Evolutionary conservation across 1,140 invertebrate genomes (phyloP), one percentile per base, ranked within the genome.

Genomic region (Vollenhovia emeryi): DNA sequence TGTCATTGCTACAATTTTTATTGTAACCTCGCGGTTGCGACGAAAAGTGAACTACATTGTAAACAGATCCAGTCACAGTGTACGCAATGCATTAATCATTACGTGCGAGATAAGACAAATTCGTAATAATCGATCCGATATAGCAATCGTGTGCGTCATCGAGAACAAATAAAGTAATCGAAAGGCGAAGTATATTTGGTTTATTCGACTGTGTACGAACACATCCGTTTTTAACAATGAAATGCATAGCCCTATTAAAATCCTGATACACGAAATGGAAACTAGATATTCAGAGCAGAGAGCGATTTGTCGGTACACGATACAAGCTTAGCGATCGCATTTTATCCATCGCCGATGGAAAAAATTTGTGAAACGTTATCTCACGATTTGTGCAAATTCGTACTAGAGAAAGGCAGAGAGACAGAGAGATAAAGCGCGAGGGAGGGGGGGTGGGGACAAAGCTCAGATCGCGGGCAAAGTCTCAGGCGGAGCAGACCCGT

Each of bases 71-170:
- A 75, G 5, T 59, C 18, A 15, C 40, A 2, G 30, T n/a, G 45
- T 24, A 43, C 24, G 73, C 60, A 43, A 76, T 76, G 30, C 24
- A 60, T 60, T 43, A 60, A 36, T 75, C 55, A 45, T 4, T 74
- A 24, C 48, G 69, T 36, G 71, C 30, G 40, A 76, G 36, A 76
- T 76, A 76, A 76, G 15, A 45, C 36, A 60, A 45, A 43, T 76
- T 43, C 24, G 21, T 30, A 36, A 15, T 27, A 43, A 76, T 30
- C 36, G 21, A 75, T 40, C 9, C 33, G 30, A 60, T 74, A 36
- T 24, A 27, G 2, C n/a, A 50, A 30, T 74, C n/a, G 21, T 13
- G 33, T 18, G 33, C 13, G 24, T 60, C 24, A 71, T 4, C 48
- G 27, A 9, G 27, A 50, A 11, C 27, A 71, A 33, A 50, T 30